These are phyloP conservation scores for Oryzias dopingdopingensis DNA, from an alignment of 2,797 vertebrate genomes.

Conservation along the genomic window DNA sequence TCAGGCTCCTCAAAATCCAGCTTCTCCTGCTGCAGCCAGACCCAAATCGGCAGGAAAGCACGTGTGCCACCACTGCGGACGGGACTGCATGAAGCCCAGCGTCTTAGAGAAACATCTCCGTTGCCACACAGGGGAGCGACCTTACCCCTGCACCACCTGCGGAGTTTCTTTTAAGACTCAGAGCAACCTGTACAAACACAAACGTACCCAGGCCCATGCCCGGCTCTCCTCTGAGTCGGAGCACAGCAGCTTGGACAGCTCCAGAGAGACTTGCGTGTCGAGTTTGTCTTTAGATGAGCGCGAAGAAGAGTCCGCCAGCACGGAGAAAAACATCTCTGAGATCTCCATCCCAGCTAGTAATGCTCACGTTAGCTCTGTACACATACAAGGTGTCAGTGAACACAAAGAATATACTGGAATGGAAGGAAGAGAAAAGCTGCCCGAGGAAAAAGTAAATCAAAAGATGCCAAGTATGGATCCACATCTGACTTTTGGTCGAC, in stretches of 20 bases:
- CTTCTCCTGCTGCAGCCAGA: constrained; percentile 66
- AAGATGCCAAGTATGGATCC: constrained; percentile 17
- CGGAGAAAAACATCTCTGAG: constrained; percentile 42
- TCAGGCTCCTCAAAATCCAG: constrained; percentile 59
- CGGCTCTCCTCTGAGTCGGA: constrained; percentile 83
- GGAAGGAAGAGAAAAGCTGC: constrained; percentile 30
- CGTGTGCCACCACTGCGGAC: constrained; percentile 88
- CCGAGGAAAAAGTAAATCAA: constrained; percentile 25
- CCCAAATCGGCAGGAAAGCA: constrained; percentile 85
- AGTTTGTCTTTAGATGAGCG: constrained; percentile 62
- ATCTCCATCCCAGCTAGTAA: constrained; percentile 11
- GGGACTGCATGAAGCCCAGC: constrained; percentile 95
- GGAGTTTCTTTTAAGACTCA: constrained; percentile 97
- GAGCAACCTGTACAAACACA: constrained; percentile 97
- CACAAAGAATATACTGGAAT: constrained; percentile 39
- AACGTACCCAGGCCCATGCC: constrained; percentile 90
- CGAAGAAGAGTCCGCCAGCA: constrained; percentile 39
- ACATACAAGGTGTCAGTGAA: constrained; percentile 32
- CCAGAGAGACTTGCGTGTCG: constrained; percentile 57
- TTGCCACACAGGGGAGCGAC: constrained; percentile 94
- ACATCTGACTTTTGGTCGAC: constrained; percentile 54
- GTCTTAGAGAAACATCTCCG: constrained; percentile 96
- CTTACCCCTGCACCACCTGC: constrained; percentile 90
- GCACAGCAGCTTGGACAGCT: constrained; percentile 69
- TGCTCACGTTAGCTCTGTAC: constrained; percentile 11